Percentiles rank a stretch among this genome's conserved stretches.
phyloP scores from a whole-genome alignment of 2,888 invertebrate species.

The Selenia dentaria region DNA sequence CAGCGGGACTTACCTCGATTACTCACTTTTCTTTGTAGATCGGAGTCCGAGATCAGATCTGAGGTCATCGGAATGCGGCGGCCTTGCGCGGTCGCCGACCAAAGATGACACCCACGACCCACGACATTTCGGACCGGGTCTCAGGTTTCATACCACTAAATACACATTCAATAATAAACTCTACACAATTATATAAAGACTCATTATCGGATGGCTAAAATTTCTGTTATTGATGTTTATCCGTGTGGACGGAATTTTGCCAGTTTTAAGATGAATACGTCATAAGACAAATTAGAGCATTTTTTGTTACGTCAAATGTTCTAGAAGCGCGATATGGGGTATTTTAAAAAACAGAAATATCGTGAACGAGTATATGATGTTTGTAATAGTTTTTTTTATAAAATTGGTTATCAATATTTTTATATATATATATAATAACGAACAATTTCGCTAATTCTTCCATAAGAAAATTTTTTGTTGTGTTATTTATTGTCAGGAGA shows the following conservation, averaged over 20 bases:
- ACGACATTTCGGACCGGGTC: slow-evolving; percentile 59
- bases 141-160: slow-evolving; percentile 39
- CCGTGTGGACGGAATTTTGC: slow-evolving; percentile 35
- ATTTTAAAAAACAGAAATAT: background rate
- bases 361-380: background rate
- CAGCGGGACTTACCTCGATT: slow-evolving; percentile 38
- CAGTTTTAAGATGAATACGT: slow-evolving; percentile 35
- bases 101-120: slow-evolving; percentile 64
- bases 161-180: slow-evolving; percentile 31
- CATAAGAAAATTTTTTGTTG: no score
- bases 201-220: slow-evolving; percentile 31
- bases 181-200: slow-evolving; percentile 34
- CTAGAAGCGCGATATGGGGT: slow-evolving; percentile 14
- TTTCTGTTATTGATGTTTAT: slow-evolving; percentile 29
- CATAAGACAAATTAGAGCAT: slow-evolving; percentile 43
- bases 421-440: no score
- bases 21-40: slow-evolving; percentile 47
- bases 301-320: slow-evolving; percentile 7
- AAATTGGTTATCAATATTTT: no score
- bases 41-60: slow-evolving; percentile 45
- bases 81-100: slow-evolving; percentile 82
- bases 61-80: slow-evolving; percentile 78
- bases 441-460: no score
- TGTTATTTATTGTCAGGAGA: no score
- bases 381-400: no score